A percentile compares a stretch with the other conserved stretches of the same genome.
These are phyloP conservation scores for Plagiodera versicolora DNA, from an alignment of 2,888 invertebrate species.

Conservation along the genomic window DNA sequence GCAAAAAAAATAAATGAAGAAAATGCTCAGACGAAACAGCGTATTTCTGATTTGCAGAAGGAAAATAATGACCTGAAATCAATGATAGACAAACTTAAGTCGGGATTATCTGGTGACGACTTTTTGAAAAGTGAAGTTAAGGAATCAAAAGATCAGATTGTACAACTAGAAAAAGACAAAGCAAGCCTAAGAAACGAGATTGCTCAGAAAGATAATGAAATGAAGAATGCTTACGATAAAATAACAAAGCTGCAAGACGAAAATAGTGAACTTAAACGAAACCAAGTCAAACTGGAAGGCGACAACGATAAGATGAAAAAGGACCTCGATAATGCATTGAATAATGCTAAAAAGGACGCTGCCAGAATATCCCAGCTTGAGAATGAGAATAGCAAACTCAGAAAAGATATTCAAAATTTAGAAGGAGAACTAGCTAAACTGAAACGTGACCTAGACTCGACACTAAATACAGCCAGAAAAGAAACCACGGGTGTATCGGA, in stretches of 20 bases:
- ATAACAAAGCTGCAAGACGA: constrained; percentile 29
- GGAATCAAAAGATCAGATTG: constrained; percentile 21
- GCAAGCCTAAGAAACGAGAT: constrained; percentile 24
- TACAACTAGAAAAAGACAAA: constrained; percentile 28
- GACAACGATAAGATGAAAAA: constrained; percentile 34
- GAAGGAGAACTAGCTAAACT: constrained; percentile 34
- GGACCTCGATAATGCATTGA: constrained; percentile 30
- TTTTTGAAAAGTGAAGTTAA: constrained; percentile 29
- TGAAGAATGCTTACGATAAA: constrained; percentile 29
- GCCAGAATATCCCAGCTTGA: constrained; percentile 34
- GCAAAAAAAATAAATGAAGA: constrained; percentile 18
- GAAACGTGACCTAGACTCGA: constrained; percentile 35
- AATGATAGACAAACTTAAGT: constrained; percentile 23
- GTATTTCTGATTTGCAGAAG: constrained; percentile 22
- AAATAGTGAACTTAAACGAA: constrained; percentile 30
- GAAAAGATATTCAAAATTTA: constrained; percentile 29
- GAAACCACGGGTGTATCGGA: constrained; percentile 24
- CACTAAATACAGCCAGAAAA: constrained; percentile 30
- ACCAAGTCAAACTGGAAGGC: constrained; percentile 24
- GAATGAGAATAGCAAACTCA: constrained; percentile 33
- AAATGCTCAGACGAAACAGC: constrained; percentile 20
- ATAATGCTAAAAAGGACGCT: constrained; percentile 24
- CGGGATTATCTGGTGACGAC: constrained; percentile 12
- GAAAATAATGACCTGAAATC: constrained; percentile 27
- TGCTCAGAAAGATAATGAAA: constrained; percentile 25